These are phyloP conservation scores for Heliconius ethilla DNA, from an alignment of 2,888 invertebrate species.

Conservation along the genomic window DNA sequence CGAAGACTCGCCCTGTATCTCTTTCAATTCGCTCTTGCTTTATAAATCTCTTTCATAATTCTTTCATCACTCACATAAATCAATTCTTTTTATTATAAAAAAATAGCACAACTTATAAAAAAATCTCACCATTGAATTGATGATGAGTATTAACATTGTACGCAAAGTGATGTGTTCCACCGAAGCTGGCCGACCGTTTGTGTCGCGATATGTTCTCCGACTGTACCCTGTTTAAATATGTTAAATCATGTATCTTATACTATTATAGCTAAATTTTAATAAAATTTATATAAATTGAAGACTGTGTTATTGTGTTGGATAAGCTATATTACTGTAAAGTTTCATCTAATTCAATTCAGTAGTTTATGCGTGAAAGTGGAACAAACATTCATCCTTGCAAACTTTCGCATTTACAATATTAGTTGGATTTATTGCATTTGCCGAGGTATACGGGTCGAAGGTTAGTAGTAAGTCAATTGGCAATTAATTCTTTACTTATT, in stretches of 20 bases:
- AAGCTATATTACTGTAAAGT: not conserved
- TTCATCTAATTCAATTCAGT: not conserved
- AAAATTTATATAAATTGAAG: not conserved
- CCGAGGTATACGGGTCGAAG: no score
- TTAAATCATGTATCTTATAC: not conserved
- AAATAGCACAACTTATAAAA: not conserved
- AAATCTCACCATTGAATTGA: conserved; percentile 58
- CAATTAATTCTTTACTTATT: no score
- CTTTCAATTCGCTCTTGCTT: no score
- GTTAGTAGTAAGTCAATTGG: no score
- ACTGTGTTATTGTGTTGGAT: not conserved
- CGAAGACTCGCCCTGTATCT: no score
- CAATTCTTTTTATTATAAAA: no score
- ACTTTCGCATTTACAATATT: not conserved
- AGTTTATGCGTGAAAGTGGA: not conserved
- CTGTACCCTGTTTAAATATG: conserved; percentile 55
- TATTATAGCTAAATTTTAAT: not conserved
- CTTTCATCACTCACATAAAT: no score
- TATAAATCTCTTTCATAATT: no score
- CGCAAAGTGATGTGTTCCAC: conserved; percentile 67
- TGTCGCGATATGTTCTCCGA: conserved; percentile 62
- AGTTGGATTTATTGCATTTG: no score
- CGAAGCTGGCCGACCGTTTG: conserved; percentile 75
- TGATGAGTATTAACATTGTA: conserved; percentile 62
- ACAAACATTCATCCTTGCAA: not conserved